Conservation (phyloP, 1,140 invertebrate species). For the Lordiphosa mommai region DNA sequence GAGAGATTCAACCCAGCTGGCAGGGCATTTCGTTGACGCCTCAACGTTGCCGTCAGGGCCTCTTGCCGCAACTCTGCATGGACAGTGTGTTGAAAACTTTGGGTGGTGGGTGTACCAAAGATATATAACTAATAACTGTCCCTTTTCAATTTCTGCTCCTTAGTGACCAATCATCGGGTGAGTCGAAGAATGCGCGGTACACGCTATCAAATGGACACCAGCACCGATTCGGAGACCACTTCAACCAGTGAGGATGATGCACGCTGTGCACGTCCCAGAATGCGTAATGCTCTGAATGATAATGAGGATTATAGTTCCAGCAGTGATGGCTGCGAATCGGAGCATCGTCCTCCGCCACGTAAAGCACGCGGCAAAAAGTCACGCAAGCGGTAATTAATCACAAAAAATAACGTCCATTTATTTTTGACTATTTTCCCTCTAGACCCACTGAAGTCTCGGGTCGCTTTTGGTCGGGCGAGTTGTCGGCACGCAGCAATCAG, state of each 20-base stretch:
- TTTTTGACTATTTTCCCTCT: background rate
- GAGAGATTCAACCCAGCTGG: constrained; percentile 61
- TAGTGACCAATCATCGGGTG: constrained; percentile 61
- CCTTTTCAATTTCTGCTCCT: too few species aligned
- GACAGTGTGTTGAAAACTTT: constrained; percentile 49
- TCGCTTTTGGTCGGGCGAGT: constrained; percentile 86
- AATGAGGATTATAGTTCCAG: constrained; percentile 58
- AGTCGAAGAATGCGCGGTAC: constrained; percentile 38
- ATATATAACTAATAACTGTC: background rate
- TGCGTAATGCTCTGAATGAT: constrained; percentile 29
- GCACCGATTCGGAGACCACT: constrained; percentile 68
- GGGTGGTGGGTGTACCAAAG: background rate
- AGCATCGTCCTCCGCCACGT: constrained; percentile 44
- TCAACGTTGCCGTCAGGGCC: constrained; percentile 65
- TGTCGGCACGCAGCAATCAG: constrained; percentile 90
- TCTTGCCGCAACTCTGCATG: constrained; percentile 66
- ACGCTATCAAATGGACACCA: constrained; percentile 58
- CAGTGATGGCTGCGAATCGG: constrained; percentile 78
- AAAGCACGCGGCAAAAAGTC: constrained; percentile 53
- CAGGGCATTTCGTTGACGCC: constrained; percentile 65
- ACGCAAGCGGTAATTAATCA: constrained; percentile 34
- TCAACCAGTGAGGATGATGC: constrained; percentile 61
- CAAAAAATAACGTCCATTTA: background rate
- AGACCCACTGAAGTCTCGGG: constrained; percentile 71
- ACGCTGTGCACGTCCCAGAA: constrained; percentile 17